Conservation (phyloP, 35 echinoderm and acorn worm species). For the Chiridota heheva region DNA sequence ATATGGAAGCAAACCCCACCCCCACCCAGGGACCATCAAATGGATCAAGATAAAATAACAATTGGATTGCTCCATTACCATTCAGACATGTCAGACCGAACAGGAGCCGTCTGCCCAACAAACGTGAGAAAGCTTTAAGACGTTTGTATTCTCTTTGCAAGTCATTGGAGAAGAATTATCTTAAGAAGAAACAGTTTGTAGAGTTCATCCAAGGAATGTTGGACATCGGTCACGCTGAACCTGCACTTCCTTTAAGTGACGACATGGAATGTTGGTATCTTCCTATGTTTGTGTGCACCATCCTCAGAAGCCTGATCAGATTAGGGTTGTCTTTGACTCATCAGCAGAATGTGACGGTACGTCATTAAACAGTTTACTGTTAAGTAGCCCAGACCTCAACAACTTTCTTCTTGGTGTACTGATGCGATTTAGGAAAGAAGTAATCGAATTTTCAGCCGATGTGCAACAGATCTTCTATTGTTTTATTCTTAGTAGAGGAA, state of each 20-base stretch:
- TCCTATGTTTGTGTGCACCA: constrained; percentile 24
- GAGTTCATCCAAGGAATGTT: background rate
- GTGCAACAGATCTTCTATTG: constrained; percentile 15
- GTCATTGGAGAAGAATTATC: background rate
- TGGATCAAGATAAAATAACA: background rate
- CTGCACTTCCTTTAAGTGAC: background rate
- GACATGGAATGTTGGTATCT: constrained; percentile 27
- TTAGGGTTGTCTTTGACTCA: constrained; percentile 13
- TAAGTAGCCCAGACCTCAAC: background rate
- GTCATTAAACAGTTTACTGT: background rate
- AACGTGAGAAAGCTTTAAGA: constrained; percentile 3
- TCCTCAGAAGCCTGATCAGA: constrained; percentile 1
- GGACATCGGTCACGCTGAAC: background rate
- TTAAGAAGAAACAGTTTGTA: background rate
- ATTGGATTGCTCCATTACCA: constrained; percentile 26
- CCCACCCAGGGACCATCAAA: no score
- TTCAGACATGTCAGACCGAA: background rate
- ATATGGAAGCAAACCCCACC: no score
- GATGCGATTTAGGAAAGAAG: constrained; percentile 15
- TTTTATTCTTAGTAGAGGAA: constrained; percentile 2
- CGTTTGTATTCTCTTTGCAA: background rate
- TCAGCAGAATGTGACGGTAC: background rate
- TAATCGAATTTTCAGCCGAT: constrained; percentile 21
- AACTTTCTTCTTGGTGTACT: constrained; percentile 45
- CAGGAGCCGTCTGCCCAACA: constrained; percentile 31